phyloP scores from a whole-genome alignment of 92 coral and sea anemone species.

The Epizoanthus scotinus region DNA sequence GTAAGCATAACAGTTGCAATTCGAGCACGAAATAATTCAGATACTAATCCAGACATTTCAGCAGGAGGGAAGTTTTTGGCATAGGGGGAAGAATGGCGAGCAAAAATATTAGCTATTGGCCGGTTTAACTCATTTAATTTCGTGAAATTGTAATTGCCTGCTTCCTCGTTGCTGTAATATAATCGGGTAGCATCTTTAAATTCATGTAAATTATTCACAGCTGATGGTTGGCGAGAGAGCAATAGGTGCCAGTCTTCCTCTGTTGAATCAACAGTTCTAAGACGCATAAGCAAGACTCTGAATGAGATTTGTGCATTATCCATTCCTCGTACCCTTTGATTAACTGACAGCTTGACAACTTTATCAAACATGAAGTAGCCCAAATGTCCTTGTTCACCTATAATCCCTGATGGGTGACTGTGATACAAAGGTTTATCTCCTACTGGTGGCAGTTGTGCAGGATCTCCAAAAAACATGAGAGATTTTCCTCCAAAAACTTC shows the following conservation, averaged over 20 bases:
- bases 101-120: slow-evolving; percentile 42
- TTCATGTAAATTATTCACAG: slow-evolving; percentile 17
- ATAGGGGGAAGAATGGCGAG: slow-evolving; percentile 36
- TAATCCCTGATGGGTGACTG: slow-evolving; percentile 34
- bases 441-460: slow-evolving; percentile 60
- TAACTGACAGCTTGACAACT: slow-evolving; percentile 42
- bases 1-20: slow-evolving; percentile 29
- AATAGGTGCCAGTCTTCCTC: slow-evolving; percentile 59
- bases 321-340: slow-evolving; percentile 51
- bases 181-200: slow-evolving; percentile 45
- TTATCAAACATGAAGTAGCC: slow-evolving; percentile 60
- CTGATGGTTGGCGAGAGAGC: slow-evolving; percentile 53
- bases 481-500: slow-evolving; percentile 49
- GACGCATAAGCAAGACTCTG: slow-evolving; percentile 46
- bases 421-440: slow-evolving; percentile 65
- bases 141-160: slow-evolving; percentile 39
- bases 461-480: slow-evolving; percentile 53
- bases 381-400: slow-evolving; percentile 63
- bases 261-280: slow-evolving; percentile 47
- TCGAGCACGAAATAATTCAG: slow-evolving; percentile 13
- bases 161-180: slow-evolving; percentile 48
- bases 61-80: slow-evolving; percentile 26
- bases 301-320: slow-evolving; percentile 43
- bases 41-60: slow-evolving; percentile 29
- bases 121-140: slow-evolving; percentile 25